phyloP scores from a whole-genome alignment of 2,888 invertebrate species.

The Tachina grossa region DNA sequence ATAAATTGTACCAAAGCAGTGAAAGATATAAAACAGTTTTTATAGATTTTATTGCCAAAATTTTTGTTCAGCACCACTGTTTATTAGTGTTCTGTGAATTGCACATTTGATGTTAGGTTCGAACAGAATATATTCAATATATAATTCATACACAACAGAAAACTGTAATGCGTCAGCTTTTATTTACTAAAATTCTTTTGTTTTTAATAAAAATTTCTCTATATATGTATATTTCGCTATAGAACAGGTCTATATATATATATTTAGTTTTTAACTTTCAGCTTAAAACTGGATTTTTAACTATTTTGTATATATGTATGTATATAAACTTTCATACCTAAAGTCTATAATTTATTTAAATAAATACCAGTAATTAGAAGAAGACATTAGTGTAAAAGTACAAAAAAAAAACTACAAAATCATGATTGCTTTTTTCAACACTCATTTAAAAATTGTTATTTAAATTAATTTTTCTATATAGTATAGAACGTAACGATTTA shows the following conservation, averaged over 20 bases:
- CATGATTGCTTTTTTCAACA: neutral
- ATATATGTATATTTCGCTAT: no score
- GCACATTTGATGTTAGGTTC: no score
- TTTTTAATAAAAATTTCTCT: neutral
- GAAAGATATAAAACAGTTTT: no score
- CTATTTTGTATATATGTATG: neutral
- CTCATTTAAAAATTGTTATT: no score
- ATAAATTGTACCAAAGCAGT: no score
- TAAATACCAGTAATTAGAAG: slow-evolving; percentile 4
- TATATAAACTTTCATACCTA: neutral
- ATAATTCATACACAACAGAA: no score
- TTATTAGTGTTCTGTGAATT: no score
- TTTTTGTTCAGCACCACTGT: no score
- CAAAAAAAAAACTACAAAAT: neutral
- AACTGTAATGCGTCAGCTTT: neutral
- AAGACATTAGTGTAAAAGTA: neutral
- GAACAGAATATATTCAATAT: no score
- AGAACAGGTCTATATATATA: neutral
- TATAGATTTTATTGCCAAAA: no score
- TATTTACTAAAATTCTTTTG: neutral
- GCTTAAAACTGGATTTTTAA: neutral
- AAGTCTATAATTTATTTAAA: neutral
- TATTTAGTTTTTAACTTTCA: neutral
- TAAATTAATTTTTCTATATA: no score
- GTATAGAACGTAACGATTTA: no score